phyloP scores from a whole-genome alignment of 2,113 vertebrate species.

The Atherinomorus stipes region DNA sequence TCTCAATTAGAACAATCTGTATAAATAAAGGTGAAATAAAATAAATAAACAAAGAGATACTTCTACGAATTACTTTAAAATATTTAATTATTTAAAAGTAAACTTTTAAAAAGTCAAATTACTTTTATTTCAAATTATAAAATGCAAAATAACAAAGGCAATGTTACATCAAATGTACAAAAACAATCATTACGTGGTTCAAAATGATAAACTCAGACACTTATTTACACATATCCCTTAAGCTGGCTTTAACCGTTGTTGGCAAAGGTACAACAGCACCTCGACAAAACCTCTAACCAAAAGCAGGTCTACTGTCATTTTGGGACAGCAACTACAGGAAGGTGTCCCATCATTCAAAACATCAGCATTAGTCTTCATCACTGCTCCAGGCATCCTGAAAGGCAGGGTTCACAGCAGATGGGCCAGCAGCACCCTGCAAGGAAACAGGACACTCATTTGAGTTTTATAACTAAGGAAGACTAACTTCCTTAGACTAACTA shows the following conservation, averaged over 20 bases:
- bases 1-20: no score
- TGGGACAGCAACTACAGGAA: neutral
- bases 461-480: neutral
- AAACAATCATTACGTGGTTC: constrained; percentile 3
- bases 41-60: no score
- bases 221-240: constrained; percentile 21
- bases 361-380: constrained; percentile 86
- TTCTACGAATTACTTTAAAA: constrained; percentile 5
- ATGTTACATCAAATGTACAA: constrained; percentile 11
- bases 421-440: constrained; percentile 75
- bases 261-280: neutral
- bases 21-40: no score
- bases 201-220: neutral
- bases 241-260: constrained; percentile 10
- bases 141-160: neutral
- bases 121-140: constrained; percentile 5
- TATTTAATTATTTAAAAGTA: neutral
- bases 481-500: neutral
- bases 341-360: constrained; percentile 14
- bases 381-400: constrained; percentile 97
- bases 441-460: constrained; percentile 43
- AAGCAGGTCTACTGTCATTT: neutral
- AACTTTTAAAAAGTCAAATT: neutral
- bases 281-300: neutral
- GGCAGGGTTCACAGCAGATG: constrained; percentile 82